These are phyloP conservation scores for Babylonia areolata DNA, from an alignment of 1,140 invertebrate genomes.

Conservation along the genomic window DNA sequence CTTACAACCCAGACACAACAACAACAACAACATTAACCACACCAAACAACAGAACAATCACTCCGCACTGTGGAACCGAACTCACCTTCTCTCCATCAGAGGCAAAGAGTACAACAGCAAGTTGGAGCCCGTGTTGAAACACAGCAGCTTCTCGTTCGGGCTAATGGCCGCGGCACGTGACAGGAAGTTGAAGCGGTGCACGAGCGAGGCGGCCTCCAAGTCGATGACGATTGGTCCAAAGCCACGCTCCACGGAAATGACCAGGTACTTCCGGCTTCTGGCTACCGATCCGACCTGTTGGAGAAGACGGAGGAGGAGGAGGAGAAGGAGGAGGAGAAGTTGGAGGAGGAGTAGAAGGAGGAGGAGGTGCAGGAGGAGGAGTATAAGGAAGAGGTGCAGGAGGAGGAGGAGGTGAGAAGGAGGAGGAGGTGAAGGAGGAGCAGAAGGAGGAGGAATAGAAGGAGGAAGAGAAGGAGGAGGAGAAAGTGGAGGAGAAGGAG, in stretches of 20 bases:
- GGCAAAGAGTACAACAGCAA: slow-evolving; percentile 83
- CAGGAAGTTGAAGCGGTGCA: slow-evolving; percentile 79
- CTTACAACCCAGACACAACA: too few relatives aligned
- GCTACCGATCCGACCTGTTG: slow-evolving; percentile 9
- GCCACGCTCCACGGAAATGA: slow-evolving; percentile 92
- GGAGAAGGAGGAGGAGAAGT: too few relatives aligned
- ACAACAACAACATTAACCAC: too few relatives aligned
- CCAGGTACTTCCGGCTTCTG: slow-evolving; percentile 91
- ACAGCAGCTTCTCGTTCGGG: slow-evolving; percentile 92
- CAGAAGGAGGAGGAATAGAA: too few relatives aligned
- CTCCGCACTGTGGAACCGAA: too few relatives aligned
- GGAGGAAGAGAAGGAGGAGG: too few relatives aligned
- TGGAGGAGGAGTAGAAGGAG: neutral
- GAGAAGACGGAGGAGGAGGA: neutral
- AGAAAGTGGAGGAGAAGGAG: too few relatives aligned
- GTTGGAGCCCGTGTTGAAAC: slow-evolving; percentile 88
- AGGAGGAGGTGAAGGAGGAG: neutral
- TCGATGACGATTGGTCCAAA: slow-evolving; percentile 84
- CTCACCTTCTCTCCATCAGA: slow-evolving; percentile 59
- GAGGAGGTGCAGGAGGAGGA: neutral
- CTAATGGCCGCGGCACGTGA: slow-evolving; percentile 92
- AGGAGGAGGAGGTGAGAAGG: neutral
- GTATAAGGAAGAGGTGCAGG: neutral
- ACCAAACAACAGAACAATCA: too few relatives aligned
- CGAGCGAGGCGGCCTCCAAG: slow-evolving; percentile 78